Conservation (phyloP, 2,797 vertebrate genomes). For the Poecilia gillii region DNA sequence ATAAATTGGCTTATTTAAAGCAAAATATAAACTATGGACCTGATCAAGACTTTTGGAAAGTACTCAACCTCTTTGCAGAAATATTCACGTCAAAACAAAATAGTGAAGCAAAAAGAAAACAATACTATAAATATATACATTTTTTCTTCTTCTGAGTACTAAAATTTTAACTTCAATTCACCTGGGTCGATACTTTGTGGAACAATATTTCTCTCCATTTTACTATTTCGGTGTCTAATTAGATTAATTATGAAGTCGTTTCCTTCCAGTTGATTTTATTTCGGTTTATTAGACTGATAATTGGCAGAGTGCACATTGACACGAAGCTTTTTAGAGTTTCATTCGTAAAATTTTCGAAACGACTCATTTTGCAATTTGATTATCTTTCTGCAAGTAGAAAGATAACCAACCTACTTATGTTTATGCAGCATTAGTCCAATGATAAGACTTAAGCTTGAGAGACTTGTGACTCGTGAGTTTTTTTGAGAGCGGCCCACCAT, state of each 20-base stretch:
- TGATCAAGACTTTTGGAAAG: neutral
- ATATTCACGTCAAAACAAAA: neutral
- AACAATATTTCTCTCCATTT: neutral
- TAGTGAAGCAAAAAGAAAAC: neutral
- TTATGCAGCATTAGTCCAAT: neutral
- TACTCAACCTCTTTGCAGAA: neutral
- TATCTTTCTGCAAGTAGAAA: neutral
- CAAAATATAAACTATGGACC: neutral
- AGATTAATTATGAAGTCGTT: neutral
- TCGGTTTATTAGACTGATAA: neutral
- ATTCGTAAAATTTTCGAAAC: neutral
- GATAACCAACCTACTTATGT: neutral
- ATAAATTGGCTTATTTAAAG: too few species aligned
- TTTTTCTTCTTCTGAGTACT: neutral
- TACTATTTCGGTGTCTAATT: neutral
- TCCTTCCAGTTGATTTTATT: neutral
- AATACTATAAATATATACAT: neutral
- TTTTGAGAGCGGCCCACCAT: neutral
- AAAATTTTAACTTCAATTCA: neutral
- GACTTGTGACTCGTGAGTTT: neutral
- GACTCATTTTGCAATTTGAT: neutral
- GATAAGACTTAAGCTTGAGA: neutral
- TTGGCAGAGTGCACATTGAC: neutral
- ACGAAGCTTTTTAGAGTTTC: neutral
- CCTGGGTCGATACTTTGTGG: neutral